Conservation (phyloP, 2,888 invertebrate species). For the Crematogaster levior region DNA sequence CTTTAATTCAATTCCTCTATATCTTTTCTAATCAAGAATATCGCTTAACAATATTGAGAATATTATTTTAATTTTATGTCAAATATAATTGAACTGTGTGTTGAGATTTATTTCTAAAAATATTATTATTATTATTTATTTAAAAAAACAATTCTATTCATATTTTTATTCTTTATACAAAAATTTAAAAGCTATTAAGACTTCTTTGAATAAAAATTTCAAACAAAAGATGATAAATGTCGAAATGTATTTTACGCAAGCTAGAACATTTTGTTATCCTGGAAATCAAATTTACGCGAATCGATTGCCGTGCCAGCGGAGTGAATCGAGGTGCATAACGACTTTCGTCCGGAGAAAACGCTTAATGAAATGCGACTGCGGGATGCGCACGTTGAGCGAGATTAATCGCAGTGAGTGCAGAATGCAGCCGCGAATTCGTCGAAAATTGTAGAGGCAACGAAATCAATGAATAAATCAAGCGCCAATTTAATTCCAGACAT, state of each 20-base stretch:
- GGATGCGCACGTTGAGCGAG: constrained; percentile 39
- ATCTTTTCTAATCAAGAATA: not conserved
- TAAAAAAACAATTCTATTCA: not conserved
- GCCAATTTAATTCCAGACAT: constrained; percentile 33
- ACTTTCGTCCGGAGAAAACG: constrained; percentile 42
- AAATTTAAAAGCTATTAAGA: not conserved
- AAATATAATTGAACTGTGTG: not conserved
- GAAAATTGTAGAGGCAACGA: constrained; percentile 41
- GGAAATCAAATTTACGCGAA: constrained; percentile 37
- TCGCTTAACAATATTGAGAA: not conserved
- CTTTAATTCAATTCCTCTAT: not conserved
- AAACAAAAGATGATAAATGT: constrained; percentile 12
- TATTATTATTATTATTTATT: not conserved
- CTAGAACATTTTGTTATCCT: not conserved
- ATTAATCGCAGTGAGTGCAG: constrained; percentile 42
- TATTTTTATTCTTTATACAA: not conserved
- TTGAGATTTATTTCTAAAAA: not conserved
- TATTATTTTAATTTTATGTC: not conserved
- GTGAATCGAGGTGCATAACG: constrained; percentile 37
- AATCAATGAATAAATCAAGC: constrained; percentile 43
- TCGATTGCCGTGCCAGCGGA: constrained; percentile 23
- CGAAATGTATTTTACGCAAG: not conserved
- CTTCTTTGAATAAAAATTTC: not conserved
- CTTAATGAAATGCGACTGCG: constrained; percentile 49
- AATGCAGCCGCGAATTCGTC: constrained; percentile 35